A percentile compares a stretch with the other conserved stretches of the same genome.
These are phyloP conservation scores for Tapirus terrestris DNA, from an alignment of 2,113 vertebrate species.

Conservation along the genomic window DNA sequence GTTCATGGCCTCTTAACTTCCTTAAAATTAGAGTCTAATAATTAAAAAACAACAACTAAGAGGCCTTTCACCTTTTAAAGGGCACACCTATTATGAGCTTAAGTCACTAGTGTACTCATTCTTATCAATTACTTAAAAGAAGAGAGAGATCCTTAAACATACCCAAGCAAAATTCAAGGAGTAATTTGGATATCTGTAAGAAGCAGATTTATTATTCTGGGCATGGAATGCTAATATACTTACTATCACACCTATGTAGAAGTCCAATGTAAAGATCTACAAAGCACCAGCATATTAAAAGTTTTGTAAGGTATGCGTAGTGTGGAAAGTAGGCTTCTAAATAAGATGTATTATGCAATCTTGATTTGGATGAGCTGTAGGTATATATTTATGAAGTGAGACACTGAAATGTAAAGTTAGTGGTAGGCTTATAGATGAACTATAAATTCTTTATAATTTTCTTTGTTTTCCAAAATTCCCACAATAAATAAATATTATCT, in stretches of 20 bases:
- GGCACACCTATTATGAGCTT: background rate
- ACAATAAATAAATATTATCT: background rate
- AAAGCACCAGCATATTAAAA: background rate
- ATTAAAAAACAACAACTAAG: background rate
- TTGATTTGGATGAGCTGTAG: background rate
- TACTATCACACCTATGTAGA: background rate
- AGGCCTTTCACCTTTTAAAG: background rate
- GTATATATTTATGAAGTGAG: background rate
- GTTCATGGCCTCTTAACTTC: background rate
- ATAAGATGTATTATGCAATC: background rate
- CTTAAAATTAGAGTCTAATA: conserved; percentile 16
- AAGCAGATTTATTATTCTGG: background rate
- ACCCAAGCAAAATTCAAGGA: conserved; percentile 36
- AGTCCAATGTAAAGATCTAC: background rate
- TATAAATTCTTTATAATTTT: background rate
- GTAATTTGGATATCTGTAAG: background rate
- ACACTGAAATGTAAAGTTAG: background rate
- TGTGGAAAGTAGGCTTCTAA: background rate
- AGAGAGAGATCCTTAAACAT: background rate
- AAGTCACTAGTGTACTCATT: background rate
- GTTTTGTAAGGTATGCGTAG: background rate
- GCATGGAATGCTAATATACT: background rate
- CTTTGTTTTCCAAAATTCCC: background rate
- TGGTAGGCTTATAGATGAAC: background rate
- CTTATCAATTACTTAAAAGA: background rate